phyloP scores from a whole-genome alignment of 2,797 vertebrate species.

The Poecilia wingei region DNA sequence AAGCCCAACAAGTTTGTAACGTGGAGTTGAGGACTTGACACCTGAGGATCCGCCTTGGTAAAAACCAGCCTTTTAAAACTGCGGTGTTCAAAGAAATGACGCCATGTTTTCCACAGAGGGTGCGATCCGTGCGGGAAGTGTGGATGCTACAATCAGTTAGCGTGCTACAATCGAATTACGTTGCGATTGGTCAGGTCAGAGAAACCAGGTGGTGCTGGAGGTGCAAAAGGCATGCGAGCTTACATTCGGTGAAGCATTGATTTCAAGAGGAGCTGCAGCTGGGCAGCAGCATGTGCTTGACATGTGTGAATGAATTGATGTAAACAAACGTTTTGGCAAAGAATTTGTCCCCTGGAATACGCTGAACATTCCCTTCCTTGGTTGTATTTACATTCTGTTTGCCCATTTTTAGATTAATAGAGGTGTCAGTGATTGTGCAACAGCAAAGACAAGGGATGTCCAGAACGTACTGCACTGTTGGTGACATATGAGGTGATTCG shows the following conservation, averaged over 20 bases:
- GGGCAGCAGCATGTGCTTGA: constrained; percentile 67
- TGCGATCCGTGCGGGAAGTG: constrained; percentile 41
- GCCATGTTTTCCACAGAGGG: constrained; percentile 19
- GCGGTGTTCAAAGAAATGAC: constrained; percentile 35
- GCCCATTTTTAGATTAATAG: constrained; percentile 38
- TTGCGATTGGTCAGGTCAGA: constrained; percentile 46
- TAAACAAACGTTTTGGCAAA: constrained; percentile 70
- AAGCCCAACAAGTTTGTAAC: constrained; percentile 44
- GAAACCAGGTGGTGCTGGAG: constrained; percentile 54
- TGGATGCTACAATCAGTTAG: constrained; percentile 80
- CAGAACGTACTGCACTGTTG: constrained; percentile 33
- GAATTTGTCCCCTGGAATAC: constrained; percentile 28
- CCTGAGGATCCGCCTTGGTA: constrained; percentile 67
- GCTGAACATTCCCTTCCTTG: constrained; percentile 51
- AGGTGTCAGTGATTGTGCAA: constrained; percentile 68
- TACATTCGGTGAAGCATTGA: constrained; percentile 79
- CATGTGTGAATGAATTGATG: constrained; percentile 50
- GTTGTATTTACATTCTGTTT: constrained; percentile 74
- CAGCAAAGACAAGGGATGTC: constrained; percentile 59
- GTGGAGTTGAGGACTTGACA: constrained; percentile 56
- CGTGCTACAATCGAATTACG: constrained; percentile 75
- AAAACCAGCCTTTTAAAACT: constrained; percentile 52
- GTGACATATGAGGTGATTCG: constrained; percentile 36
- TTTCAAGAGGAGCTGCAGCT: constrained; percentile 52
- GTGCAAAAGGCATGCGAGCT: constrained; percentile 81